Base-by-base conservation (phyloP, 1,140 invertebrate genomes). In the Leptoteleia sp. region DNA sequence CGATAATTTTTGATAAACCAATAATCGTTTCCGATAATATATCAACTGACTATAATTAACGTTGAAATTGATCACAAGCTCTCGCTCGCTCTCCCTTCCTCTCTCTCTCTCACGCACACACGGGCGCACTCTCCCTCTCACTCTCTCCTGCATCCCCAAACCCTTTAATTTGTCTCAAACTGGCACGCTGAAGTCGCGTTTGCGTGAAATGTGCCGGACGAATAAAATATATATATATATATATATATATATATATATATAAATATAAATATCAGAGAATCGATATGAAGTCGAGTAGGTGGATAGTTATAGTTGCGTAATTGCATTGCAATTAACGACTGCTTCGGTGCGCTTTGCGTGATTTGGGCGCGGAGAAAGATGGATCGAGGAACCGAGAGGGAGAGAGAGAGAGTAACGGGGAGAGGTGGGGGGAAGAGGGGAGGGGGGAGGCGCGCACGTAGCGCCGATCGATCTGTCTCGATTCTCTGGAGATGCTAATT, bases 401-500 rank as follows among this genome's bases (percentile, higher is more conserved):
- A 68, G 48, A 12, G 12, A 27, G 9, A 0, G 29, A 55, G 33
- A 48, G 42, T 27, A n/a, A n/a, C n/a, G n/a, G n/a, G n/a, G n/a
- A n/a, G n/a, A n/a, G n/a, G n/a, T n/a, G n/a, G n/a, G n/a, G n/a
- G n/a, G n/a, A n/a, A n/a, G n/a, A n/a, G n/a, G n/a, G n/a, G n/a
- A n/a, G n/a, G n/a, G n/a, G n/a, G n/a, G n/a, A n/a, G n/a, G n/a
- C n/a, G n/a, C n/a, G 59, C 54, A 71, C 48, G 72, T 64, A 72
- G 47, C 45, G 17, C 15, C 72, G 67, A 76, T 80, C 78, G 72
- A 80, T 80, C 67, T 64, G 72, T 80, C 67, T 80, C 61, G 67
- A 76, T 76, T 80, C 78, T 76, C 78, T 68, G 17, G 78, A 80
- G 72, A 80, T 80, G 78, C 78, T 80, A 80, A 80, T 80, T 76